phyloP scores from a whole-genome alignment of 2,797 vertebrate species.

The Myotis vivesi region DNA sequence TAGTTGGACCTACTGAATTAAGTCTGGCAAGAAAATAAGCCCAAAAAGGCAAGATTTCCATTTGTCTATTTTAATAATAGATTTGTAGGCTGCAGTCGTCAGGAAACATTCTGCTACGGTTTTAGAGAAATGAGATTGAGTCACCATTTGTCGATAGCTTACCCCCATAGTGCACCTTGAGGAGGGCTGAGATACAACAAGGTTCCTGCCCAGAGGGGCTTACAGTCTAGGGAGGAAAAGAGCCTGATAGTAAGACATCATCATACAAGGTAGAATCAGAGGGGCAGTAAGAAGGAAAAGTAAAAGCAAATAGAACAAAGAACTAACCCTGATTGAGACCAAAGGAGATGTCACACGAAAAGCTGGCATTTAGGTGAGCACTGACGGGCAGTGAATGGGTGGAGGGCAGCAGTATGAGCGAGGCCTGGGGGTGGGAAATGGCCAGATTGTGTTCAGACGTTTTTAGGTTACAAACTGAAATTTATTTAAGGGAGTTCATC shows the following conservation, averaged over 20 bases:
- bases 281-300: too few species aligned
- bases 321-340: background rate
- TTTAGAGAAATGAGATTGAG: constrained; percentile 8
- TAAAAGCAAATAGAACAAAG: background rate
- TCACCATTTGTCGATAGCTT: background rate
- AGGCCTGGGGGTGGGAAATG: background rate
- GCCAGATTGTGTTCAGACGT: background rate
- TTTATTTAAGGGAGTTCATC: background rate
- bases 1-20: background rate
- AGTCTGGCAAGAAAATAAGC: constrained; percentile 3
- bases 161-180: background rate
- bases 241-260: background rate
- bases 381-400: background rate
- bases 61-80: background rate
- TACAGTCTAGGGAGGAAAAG: background rate
- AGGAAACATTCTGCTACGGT: background rate
- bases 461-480: background rate
- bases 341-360: background rate
- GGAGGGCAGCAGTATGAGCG: background rate
- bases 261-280: background rate
- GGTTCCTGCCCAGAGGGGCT: background rate
- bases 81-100: background rate
- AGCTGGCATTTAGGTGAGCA: background rate
- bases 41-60: background rate
- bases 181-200: background rate